Percentiles rank a stretch among this genome's conserved stretches.
These are phyloP conservation scores for Synergus itoensis DNA, from an alignment of 2,888 invertebrate genomes.

Conservation along the genomic window DNA sequence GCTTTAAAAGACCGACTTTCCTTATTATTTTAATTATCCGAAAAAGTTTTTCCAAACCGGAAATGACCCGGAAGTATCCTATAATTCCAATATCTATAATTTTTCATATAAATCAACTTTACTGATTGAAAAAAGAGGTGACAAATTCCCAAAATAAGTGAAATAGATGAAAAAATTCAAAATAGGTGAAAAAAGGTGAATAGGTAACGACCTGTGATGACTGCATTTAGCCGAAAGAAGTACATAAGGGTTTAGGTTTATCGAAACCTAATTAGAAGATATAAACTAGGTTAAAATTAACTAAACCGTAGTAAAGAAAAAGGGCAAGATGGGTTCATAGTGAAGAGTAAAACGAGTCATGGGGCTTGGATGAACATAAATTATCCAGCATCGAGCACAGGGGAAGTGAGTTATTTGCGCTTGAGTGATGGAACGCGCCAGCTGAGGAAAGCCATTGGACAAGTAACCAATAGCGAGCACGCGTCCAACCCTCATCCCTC, in stretches of 20 bases:
- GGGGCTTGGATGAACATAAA: conserved; percentile 73
- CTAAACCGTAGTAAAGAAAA: conserved; percentile 41
- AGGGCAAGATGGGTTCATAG: conserved; percentile 20
- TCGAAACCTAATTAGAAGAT: not conserved
- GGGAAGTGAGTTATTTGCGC: conserved; percentile 77
- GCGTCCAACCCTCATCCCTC: conserved; percentile 58
- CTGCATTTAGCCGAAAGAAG: too few relatives aligned
- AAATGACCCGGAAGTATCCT: too few relatives aligned
- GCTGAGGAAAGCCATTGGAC: conserved; percentile 73
- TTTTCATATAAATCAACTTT: too few relatives aligned
- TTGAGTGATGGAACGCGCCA: conserved; percentile 77
- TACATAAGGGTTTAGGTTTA: not conserved
- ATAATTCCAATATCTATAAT: too few relatives aligned
- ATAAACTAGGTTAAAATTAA: conserved; percentile 52
- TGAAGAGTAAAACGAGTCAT: conserved; percentile 63
- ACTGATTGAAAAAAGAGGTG: too few relatives aligned
- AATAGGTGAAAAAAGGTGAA: too few relatives aligned
- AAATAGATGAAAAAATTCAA: too few relatives aligned
- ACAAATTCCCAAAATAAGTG: too few relatives aligned
- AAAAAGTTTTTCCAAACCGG: too few relatives aligned
- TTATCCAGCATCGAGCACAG: conserved; percentile 70
- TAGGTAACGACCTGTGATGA: too few relatives aligned
- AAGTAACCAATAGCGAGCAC: conserved; percentile 62
- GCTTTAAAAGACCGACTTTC: too few relatives aligned
- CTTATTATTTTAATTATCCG: too few relatives aligned